phyloP scores from a whole-genome alignment of 2,888 invertebrate species.

The Panopea generosa region DNA sequence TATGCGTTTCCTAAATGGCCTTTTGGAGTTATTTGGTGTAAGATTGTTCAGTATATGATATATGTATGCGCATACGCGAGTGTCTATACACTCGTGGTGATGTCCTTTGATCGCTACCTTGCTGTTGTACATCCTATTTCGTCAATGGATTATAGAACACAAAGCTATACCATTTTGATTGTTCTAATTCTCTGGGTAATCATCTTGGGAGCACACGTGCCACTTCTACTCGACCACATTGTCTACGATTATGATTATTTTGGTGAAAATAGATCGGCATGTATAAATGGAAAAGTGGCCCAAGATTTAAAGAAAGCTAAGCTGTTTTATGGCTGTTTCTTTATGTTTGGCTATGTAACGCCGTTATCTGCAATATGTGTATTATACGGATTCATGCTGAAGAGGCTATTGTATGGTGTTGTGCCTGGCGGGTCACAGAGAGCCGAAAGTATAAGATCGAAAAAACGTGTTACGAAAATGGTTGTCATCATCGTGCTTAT shows the following conservation, averaged over 20 bases:
- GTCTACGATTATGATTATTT: conserved; percentile 84
- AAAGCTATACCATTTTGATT: conserved; percentile 92
- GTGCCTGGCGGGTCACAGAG: conserved; percentile 90
- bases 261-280: conserved; percentile 75
- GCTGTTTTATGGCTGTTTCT: conserved; percentile 86
- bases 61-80: conserved; percentile 97
- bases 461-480: conserved; percentile 95
- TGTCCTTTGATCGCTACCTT: conserved; percentile 95
- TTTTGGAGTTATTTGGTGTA: conserved; percentile 95
- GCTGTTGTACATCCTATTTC: conserved; percentile 97
- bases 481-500: conserved; percentile 96
- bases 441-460: conserved; percentile 93
- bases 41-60: conserved; percentile 95
- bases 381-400: conserved; percentile 95
- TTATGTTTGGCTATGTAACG: conserved; percentile 94
- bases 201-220: conserved; percentile 86
- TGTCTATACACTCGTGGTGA: conserved; percentile 96
- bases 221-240: conserved; percentile 78
- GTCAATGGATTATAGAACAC: conserved; percentile 93
- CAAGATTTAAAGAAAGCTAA: conserved; percentile 28
- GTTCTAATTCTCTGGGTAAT: conserved; percentile 93
- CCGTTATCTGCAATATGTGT: conserved; percentile 94
- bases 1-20: conserved; percentile 95
- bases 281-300: conserved; percentile 64
- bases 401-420: conserved; percentile 92